phyloP scores from a whole-genome alignment of 2,797 vertebrate species.

The Rhinatrema bivittatum region DNA sequence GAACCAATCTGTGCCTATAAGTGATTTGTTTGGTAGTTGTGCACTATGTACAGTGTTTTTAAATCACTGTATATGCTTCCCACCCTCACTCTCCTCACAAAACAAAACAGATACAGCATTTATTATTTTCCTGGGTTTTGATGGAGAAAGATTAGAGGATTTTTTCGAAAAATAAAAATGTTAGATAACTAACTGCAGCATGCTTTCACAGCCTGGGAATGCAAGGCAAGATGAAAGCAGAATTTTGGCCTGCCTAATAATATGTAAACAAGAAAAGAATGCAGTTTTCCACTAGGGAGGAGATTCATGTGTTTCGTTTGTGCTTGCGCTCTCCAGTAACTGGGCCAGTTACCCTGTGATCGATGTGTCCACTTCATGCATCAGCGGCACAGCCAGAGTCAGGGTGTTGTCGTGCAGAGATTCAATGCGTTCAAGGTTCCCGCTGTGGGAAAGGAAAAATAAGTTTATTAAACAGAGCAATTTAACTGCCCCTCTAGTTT shows the following conservation, averaged over 20 bases:
- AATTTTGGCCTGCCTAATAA: neutral
- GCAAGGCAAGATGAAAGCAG: neutral
- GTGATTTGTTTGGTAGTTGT: no score
- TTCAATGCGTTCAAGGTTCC: conserved; percentile 74
- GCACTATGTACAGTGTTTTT: no score
- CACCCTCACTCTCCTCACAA: no score
- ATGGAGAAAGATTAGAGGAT: no score
- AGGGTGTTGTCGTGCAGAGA: conserved; percentile 81
- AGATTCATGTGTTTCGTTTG: conserved; percentile 8
- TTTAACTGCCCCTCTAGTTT: neutral
- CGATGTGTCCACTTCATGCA: conserved; percentile 90
- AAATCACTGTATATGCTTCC: no score
- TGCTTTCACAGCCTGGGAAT: conserved; percentile 20
- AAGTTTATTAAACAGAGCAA: neutral
- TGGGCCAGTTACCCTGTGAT: conserved; percentile 77
- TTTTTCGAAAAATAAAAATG: no score
- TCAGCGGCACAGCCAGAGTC: conserved; percentile 70
- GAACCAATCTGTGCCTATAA: no score
- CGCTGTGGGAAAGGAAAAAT: conserved; percentile 53
- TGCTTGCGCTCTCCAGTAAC: conserved; percentile 2
- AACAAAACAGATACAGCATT: no score
- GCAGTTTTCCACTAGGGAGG: neutral
- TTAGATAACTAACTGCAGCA: no score
- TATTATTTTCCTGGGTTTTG: no score
- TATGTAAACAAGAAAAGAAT: conserved; percentile 12